Base-by-base conservation (phyloP, 2,113 vertebrate genomes). In the Cnemophilus loriae region DNA sequence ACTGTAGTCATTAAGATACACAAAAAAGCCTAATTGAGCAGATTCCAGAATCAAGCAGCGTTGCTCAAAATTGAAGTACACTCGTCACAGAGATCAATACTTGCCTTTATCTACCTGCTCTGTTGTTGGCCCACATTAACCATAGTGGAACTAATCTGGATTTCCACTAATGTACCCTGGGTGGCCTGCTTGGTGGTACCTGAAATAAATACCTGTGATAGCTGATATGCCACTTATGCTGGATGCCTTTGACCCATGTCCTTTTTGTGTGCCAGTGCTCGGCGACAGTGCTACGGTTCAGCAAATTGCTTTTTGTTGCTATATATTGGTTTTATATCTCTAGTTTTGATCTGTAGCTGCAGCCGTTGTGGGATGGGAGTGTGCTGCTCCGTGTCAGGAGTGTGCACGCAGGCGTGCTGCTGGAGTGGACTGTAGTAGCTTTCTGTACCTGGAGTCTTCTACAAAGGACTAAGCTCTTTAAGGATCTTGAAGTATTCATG, bases 191-290 rank as follows among this genome's bases (percentile, higher is more conserved):
- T 3, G 3, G 46, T 68, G n/a, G 70, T 82, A 76, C 78, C 60
- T 8, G 52, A 41, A 63, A 47, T 67, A 53, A 88, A 81, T 69
- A 78, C 21, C 35, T 7, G 18, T n/a, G 42, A 60, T 80, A 67
- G 59, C 41, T 26, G 1, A 37, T 7, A 1, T 17, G 30, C 46
- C 46, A 6, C 47, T 64, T 73, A 17, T 0, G 0, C 32, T 24
- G 55, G 35, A 9, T 9, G 17, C 13, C 3, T 74, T 83, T 73
- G 68, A 83, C 60, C 30, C 7, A 0, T 1, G 35, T 70, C 52
- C 14, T 6, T 89, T 52, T n/a, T 23, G 17, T 42, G 59, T 81
- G 44, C 33, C 73, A 21, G 1, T 37, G 41, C 63, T 89, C 2
- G 0, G 50, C 16, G 49, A 27, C 37, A 55, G 22, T 13, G 7